These are phyloP conservation scores for Capreolus pygargus DNA, from an alignment of 2,113 vertebrate species.

Conservation along the genomic window DNA sequence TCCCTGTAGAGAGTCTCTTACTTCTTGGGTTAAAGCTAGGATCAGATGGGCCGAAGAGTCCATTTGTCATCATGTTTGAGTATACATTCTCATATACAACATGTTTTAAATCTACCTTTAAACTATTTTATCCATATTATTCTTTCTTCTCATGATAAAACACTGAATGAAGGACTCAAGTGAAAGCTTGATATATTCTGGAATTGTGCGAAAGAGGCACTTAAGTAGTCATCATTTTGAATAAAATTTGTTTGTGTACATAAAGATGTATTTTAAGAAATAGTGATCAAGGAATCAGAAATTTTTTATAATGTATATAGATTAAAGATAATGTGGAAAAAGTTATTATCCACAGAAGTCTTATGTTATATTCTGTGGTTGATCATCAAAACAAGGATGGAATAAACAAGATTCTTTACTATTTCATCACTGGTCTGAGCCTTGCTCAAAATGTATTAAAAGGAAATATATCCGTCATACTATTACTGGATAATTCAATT, in stretches of 20 bases:
- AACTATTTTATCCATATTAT: not conserved
- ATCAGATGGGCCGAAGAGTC: not conserved
- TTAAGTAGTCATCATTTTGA: not conserved
- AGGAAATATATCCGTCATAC: constrained; percentile 64
- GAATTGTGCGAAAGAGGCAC: not conserved
- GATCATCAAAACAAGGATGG: constrained; percentile 58
- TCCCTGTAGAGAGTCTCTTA: not conserved
- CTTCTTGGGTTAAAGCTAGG: not conserved
- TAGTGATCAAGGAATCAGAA: not conserved
- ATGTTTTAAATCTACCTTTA: not conserved
- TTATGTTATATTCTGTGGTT: constrained; percentile 48
- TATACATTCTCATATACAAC: not conserved
- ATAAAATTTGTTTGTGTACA: not conserved
- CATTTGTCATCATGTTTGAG: not conserved
- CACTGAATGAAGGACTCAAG: not conserved
- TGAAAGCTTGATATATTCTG: not conserved
- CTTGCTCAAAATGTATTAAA: constrained; percentile 58
- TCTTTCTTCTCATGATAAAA: not conserved
- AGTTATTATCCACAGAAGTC: constrained; percentile 47
- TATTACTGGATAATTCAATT: constrained; percentile 72
- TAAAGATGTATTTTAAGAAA: not conserved
- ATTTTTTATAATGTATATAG: not conserved
- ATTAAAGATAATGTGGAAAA: constrained; percentile 34
- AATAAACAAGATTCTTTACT: constrained; percentile 58
- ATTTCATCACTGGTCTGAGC: constrained; percentile 52